Evolutionary conservation across 2,888 invertebrate genomes (phyloP), one percentile per base, ranked within the genome.

Genomic region (Yponomeuta evonymella): DNA sequence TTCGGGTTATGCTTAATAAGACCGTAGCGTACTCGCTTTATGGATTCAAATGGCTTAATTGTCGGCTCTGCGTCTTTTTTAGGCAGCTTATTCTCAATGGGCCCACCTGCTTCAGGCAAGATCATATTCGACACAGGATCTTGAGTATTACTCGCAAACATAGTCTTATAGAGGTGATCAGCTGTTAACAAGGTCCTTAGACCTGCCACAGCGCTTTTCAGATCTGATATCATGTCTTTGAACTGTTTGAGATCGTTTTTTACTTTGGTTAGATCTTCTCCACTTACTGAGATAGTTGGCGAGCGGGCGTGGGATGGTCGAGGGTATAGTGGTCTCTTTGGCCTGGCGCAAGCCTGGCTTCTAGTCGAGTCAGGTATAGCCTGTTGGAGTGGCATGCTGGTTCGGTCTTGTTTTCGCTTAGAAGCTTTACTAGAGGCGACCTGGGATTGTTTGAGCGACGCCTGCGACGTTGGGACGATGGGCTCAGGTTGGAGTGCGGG

Each of bases 401-500:
- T 58, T 51, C 72, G 48, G 33, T 73, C 69, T 73, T 4, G 51
- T 15, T 51, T 51, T 51, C 15, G 11, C 51, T 51, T 51, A 15
- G 51, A 11, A 15, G 15, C 51, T 51, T 51, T 51, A 15, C 51
- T 9, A 51, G 51, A 51, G 51, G 15, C 11, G 51, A 15, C 4
- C 51, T 15, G 43, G 43, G 43, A 43, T 43, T 43, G 51, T 15
- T 51, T 51, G 12, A 5, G 30, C 10, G 12, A 23, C 5, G 65
- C 23, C 29, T 76, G 71, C 5, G 70, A 33, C 43, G 81, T 81
- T 2, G 83, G 83, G 72, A 82, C 76, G 15, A 87, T 77, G 10
- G 85, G 81, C 66, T 80, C 84, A 0, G 82, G 83, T 77, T 84
- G 81, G 72, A 84, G 82, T 0, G 79, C 75, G 1, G 87, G 87